phyloP scores from a whole-genome alignment of 2,888 invertebrate genomes.

The Scaptomyza reducta region DNA sequence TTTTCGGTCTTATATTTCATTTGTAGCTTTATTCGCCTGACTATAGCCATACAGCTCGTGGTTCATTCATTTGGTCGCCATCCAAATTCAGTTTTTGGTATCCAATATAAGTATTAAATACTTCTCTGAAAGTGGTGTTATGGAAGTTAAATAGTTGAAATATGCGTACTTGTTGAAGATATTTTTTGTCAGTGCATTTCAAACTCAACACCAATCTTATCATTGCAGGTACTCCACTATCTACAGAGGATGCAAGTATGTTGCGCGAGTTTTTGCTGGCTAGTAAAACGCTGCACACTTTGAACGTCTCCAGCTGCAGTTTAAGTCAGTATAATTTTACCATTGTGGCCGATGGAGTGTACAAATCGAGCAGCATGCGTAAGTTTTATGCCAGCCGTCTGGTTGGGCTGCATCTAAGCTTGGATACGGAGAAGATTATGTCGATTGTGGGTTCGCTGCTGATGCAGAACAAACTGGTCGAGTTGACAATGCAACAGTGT shows the following conservation, averaged over 20 bases:
- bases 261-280: slow-evolving; percentile 67
- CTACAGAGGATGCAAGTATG: slow-evolving; percentile 35
- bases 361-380: slow-evolving; percentile 71
- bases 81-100: too few species aligned
- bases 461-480: slow-evolving; percentile 76
- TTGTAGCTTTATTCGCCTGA: too few species aligned
- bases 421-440: slow-evolving; percentile 78
- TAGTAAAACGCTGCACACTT: slow-evolving; percentile 49
- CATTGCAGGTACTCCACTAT: slow-evolving; percentile 61
- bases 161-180: too few species aligned
- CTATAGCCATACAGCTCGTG: too few species aligned
- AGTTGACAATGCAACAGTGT: slow-evolving; percentile 77
- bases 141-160: too few species aligned
- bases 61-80: too few species aligned
- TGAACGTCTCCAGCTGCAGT: slow-evolving; percentile 71
- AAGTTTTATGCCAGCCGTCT: slow-evolving; percentile 72
- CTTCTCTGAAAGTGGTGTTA: too few species aligned
- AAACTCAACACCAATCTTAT: not conserved
- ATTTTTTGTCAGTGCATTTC: too few species aligned
- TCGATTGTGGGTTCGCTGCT: slow-evolving; percentile 71
- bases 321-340: slow-evolving; percentile 80
- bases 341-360: slow-evolving; percentile 80
- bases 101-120: too few species aligned
- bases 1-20: too few species aligned
- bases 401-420: slow-evolving; percentile 44